These are phyloP conservation scores for Crocuta crocuta DNA, from an alignment of 2,113 vertebrate species.

Conservation along the genomic window DNA sequence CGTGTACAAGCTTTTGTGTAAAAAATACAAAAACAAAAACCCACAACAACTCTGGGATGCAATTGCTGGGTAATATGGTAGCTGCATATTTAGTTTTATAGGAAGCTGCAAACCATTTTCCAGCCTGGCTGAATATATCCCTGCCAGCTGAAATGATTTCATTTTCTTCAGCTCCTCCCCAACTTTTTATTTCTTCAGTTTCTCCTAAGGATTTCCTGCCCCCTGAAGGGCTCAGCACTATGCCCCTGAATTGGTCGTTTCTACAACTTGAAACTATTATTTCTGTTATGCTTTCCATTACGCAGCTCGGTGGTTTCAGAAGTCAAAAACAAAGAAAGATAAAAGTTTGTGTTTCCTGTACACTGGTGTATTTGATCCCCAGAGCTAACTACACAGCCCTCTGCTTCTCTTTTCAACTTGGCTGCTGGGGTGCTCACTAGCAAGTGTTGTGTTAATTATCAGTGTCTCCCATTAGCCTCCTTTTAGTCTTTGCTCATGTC, in stretches of 20 bases:
- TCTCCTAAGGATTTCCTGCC: not conserved
- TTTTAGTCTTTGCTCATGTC: not conserved
- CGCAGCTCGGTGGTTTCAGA: not conserved
- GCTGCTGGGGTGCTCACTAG: not conserved
- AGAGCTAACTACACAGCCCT: not conserved
- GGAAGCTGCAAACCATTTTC: not conserved
- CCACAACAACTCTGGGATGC: not conserved
- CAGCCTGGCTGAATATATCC: not conserved
- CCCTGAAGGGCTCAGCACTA: too few species aligned
- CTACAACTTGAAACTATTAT: not conserved
- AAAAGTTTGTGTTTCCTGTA: not conserved
- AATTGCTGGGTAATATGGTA: fast-evolving
- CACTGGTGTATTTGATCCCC: not conserved
- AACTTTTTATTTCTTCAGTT: not conserved
- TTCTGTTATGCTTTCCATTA: not conserved
- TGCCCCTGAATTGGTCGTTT: not conserved
- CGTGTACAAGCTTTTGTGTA: not conserved
- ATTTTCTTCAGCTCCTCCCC: not conserved
- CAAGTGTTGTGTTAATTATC: too few species aligned
- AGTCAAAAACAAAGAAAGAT: not conserved
- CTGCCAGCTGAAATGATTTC: not conserved
- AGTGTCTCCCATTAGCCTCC: not conserved
- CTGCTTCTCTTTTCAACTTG: not conserved
- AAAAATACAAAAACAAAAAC: not conserved
- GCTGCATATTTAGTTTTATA: not conserved